Base-by-base conservation (phyloP, 1,140 invertebrate species). In the Onthophagus taurus region DNA sequence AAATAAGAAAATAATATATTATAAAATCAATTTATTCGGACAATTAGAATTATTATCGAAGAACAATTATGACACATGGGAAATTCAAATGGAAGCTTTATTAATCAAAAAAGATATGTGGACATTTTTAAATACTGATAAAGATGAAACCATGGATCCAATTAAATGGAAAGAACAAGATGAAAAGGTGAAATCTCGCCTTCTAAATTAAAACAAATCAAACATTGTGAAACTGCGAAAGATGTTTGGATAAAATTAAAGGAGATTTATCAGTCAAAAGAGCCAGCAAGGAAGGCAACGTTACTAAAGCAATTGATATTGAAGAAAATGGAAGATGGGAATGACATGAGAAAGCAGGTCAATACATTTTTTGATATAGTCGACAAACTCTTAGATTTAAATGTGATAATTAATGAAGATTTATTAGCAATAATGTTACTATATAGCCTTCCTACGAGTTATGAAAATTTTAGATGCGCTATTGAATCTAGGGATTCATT, bases 401-500 rank as follows among this genome's bases (percentile, higher is more conserved):
- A 49, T 7, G 31, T 62, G 2, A 9, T 42, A 4, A 51, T 57
- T 3, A 54, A 52, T 42, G 30, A 17, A 17, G 50, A 54, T 37
- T 50, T 51, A 9, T 48, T 45, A 33, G 26, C 47, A 6, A 54
- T 60, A 9, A 47, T 60, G 53, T 42, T 60, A 20, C 42, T 61
- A 23, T 56, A 60, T 29, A 60, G 53, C 49, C 37, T 63, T 2
- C 50, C 52, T 6, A 4, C 49, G 4, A 38, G 12, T 11, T 60
- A 38, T 24, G 52, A 59, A 31, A 59, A 58, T 31, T 62, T 61
- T 48, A 34, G 55, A 37, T 48, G 54, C 35, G 59, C 58, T 7
- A 57, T 60, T n/a, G 57, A 62, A 46, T 51, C 54, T 8, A 39
- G 55, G 1, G 59, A 61, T 31, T 43, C 29, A 16, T 38, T 63